These are phyloP conservation scores for Junonia oenone DNA, from an alignment of 2,888 invertebrate species.

Conservation along the genomic window DNA sequence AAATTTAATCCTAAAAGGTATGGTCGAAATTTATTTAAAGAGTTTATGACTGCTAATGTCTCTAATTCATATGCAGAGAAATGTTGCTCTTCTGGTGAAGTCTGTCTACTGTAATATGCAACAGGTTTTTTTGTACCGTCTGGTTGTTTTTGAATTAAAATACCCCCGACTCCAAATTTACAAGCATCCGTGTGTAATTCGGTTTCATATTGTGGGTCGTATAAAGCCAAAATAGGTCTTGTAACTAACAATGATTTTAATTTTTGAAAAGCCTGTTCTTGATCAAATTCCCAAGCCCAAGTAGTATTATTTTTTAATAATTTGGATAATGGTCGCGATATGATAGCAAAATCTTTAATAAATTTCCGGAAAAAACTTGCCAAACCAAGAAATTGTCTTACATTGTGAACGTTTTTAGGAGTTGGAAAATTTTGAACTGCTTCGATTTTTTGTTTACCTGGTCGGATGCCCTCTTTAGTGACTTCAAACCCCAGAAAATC, in stretches of 20 bases:
- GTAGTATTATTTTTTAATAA: background rate
- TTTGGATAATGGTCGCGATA: background rate
- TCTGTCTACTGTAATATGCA: slow-evolving; percentile 16
- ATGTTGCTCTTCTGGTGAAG: slow-evolving; percentile 26
- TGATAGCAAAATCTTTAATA: background rate
- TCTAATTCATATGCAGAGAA: slow-evolving; percentile 31
- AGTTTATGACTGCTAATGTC: slow-evolving; percentile 23
- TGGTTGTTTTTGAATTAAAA: slow-evolving; percentile 2
- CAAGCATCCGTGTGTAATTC: slow-evolving; percentile 11
- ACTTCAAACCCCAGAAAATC: background rate
- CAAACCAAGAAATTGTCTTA: background rate
- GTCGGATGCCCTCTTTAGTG: background rate
- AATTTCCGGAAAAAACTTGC: background rate
- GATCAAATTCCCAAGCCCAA: background rate
- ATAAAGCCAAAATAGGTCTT: background rate
- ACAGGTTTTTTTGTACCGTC: background rate
- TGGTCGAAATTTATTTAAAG: slow-evolving; percentile 27
- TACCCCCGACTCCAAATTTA: slow-evolving; percentile 2
- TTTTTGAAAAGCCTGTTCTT: background rate
- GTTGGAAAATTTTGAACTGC: background rate
- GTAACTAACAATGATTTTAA: background rate
- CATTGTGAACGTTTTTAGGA: background rate
- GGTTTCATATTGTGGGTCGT: background rate
- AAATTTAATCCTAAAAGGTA: slow-evolving; percentile 27
- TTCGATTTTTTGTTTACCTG: background rate